Percentiles rank a stretch among this genome's conserved stretches.
Evolutionary conservation across 2,113 vertebrate species (phyloP).

Genomic region (Falcunculus frontatus): DNA sequence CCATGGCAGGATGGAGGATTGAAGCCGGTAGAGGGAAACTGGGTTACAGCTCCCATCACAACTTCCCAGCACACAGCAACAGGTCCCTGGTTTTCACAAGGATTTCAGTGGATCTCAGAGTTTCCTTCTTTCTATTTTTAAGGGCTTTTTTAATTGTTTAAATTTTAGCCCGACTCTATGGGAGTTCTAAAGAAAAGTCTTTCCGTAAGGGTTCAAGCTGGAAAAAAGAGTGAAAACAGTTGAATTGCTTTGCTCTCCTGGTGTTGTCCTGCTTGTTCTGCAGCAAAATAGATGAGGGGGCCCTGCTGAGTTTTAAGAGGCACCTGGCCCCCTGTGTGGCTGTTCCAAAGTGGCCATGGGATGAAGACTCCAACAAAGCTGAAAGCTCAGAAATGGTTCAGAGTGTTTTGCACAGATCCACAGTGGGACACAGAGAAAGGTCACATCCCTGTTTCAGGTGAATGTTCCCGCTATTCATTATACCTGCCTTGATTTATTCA

Average conservation of each 20-base stretch:
- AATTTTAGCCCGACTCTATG: background rate
- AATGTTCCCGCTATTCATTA: background rate
- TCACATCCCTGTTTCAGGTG: background rate
- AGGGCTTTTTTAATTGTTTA: background rate
- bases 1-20: background rate
- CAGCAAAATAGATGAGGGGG: background rate
- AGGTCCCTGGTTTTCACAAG: background rate
- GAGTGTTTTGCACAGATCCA: background rate
- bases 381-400: background rate
- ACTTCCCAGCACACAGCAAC: background rate
- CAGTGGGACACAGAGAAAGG: accelerated
- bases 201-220: background rate
- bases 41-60: background rate
- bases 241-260: background rate
- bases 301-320: background rate
- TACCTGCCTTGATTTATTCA: background rate
- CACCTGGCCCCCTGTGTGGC: background rate
- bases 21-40: background rate
- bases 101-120: background rate
- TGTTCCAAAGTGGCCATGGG: background rate
- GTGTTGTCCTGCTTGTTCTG: background rate
- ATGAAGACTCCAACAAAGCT: background rate
- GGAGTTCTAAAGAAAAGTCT: background rate
- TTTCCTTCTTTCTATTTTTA: background rate
- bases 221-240: background rate